Conservation (phyloP, 1,140 invertebrate species). For the Temnothorax longispinosus region DNA sequence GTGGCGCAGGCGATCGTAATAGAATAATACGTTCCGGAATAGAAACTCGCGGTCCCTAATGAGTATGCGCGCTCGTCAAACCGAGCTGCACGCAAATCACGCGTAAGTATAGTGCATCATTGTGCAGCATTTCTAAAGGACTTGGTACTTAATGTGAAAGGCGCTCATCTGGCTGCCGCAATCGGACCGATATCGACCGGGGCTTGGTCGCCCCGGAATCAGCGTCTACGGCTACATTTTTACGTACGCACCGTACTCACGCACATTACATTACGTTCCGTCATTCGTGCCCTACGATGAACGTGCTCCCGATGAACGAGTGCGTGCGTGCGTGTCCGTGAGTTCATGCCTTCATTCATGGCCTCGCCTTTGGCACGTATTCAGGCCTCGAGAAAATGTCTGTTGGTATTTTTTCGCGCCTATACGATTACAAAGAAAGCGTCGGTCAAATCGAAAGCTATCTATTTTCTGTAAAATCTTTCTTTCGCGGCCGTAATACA, state of each 20-base stretch:
- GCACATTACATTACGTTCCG: background rate
- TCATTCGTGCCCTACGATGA: background rate
- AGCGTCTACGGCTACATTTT: background rate
- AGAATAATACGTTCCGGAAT: slow-evolving; percentile 51
- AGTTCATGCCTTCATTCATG: slow-evolving; percentile 21
- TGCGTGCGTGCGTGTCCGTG: slow-evolving; percentile 9
- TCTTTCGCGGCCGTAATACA: no score
- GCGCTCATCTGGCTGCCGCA: slow-evolving; percentile 25
- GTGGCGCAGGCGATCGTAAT: slow-evolving; percentile 21
- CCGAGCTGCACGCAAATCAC: slow-evolving; percentile 42
- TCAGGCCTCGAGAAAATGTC: background rate
- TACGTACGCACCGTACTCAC: background rate
- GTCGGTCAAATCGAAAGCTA: background rate
- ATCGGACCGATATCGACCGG: slow-evolving; percentile 52
- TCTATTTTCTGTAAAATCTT: no score
- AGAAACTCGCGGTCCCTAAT: slow-evolving; percentile 34
- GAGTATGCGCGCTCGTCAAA: slow-evolving; percentile 38
- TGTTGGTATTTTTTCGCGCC: background rate
- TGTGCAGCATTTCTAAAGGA: slow-evolving; percentile 35
- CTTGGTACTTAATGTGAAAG: slow-evolving; percentile 58
- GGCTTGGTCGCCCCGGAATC: background rate
- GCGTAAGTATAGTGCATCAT: slow-evolving; percentile 44
- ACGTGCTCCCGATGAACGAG: background rate
- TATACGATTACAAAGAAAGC: background rate
- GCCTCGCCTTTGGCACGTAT: slow-evolving; percentile 24